phyloP scores from a whole-genome alignment of 1,140 invertebrate genomes.

The Bombus sibiricus region DNA sequence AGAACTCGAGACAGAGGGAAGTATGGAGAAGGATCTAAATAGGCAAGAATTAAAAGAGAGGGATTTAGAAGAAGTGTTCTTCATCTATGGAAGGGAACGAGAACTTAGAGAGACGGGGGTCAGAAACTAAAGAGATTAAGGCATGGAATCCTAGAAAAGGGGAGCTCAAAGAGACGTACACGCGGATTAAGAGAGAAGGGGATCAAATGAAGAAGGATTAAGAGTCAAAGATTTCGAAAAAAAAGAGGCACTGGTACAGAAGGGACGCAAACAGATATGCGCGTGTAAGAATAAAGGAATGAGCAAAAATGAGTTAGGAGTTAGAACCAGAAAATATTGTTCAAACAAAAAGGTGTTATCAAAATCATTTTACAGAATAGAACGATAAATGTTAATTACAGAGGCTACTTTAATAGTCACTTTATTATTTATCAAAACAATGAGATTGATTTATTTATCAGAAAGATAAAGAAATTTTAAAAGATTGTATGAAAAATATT shows the following conservation, averaged over 20 bases:
- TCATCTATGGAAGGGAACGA: not conserved
- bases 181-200: constrained; percentile 27
- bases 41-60: constrained; percentile 37
- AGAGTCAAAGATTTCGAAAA: constrained; percentile 15
- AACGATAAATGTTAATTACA: no score
- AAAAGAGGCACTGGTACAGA: not conserved
- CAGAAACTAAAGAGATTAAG: constrained; percentile 38
- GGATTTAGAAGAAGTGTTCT: constrained; percentile 28
- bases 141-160: constrained; percentile 27
- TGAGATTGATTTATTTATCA: no score
- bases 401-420: no score
- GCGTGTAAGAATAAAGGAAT: not conserved
- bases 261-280: not conserved
- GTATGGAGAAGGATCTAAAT: constrained; percentile 8
- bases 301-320: not conserved
- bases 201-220: constrained; percentile 42
- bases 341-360: not conserved
- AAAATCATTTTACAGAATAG: no score
- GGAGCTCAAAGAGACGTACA: constrained; percentile 22
- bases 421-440: no score
- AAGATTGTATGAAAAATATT: no score
- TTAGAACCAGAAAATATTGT: constrained; percentile 4
- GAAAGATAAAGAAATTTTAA: no score
- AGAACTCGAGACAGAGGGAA: not conserved
- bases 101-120: constrained; percentile 2